These are phyloP conservation scores for Sebastes ruberrimus DNA, from an alignment of 2,797 vertebrate genomes.

Conservation along the genomic window DNA sequence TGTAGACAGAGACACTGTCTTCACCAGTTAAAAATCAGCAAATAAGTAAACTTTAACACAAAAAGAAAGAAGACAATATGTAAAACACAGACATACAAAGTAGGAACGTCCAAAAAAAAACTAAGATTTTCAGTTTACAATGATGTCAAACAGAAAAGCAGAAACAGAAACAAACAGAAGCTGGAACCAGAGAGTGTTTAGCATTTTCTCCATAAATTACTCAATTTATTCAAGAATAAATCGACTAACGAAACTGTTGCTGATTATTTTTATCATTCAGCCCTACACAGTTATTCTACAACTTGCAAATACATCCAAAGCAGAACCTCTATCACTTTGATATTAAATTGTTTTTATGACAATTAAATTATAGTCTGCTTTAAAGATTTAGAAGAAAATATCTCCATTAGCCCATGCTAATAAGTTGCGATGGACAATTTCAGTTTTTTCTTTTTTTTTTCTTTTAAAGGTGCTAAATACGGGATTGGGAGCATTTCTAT, in stretches of 20 bases:
- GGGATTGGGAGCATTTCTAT: too few relatives aligned
- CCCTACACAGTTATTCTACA: background rate
- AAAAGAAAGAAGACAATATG: background rate
- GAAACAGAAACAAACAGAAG: background rate
- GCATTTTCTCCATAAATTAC: background rate
- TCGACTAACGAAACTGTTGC: background rate
- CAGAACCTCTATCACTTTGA: background rate
- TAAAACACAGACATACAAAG: background rate
- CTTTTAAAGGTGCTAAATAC: too few relatives aligned
- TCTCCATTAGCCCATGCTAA: background rate
- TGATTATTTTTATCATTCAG: background rate
- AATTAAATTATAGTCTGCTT: background rate
- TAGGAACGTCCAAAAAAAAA: background rate
- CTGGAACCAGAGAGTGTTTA: background rate
- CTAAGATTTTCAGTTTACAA: background rate
- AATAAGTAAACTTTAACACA: conserved; percentile 31
- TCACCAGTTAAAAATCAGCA: conserved; percentile 10
- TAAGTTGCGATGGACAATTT: too few relatives aligned
- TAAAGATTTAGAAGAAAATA: background rate
- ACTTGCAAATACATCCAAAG: background rate
- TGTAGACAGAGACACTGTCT: conserved; percentile 54
- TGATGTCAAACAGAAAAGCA: background rate
- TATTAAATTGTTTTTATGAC: background rate
- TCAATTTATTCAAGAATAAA: background rate
- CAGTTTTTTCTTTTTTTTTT: too few relatives aligned